These are phyloP conservation scores for Lumbricus terrestris DNA, from an alignment of 2,888 invertebrate species.

Conservation along the genomic window DNA sequence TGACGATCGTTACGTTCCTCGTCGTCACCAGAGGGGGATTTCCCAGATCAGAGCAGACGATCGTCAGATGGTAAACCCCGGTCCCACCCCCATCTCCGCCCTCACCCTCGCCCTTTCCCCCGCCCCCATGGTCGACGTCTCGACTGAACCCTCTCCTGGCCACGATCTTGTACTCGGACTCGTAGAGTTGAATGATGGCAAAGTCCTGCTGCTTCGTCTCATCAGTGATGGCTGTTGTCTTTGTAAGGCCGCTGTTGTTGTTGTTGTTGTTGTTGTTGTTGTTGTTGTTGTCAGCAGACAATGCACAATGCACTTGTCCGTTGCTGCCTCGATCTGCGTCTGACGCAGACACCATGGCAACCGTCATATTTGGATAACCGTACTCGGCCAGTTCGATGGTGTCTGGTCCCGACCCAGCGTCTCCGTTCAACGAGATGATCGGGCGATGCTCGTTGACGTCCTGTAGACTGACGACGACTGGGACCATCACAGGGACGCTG, in stretches of 20 bases:
- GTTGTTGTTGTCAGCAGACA: neutral
- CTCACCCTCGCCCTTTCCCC: no score
- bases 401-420: conserved; percentile 33
- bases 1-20: conserved; percentile 21
- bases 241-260: no score
- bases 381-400: conserved; percentile 72
- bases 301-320: conserved; percentile 68
- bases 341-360: conserved; percentile 78
- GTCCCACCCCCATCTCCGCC: no score
- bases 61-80: neutral
- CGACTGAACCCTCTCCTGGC: neutral
- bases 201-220: neutral
- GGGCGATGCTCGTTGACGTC: conserved; percentile 13
- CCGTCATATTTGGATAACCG: conserved; percentile 69
- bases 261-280: no score
- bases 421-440: conserved; percentile 29
- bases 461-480: neutral
- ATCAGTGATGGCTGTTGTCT: no score
- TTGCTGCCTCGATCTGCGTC: conserved; percentile 82
- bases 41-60: conserved; percentile 22
- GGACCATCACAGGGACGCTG: conserved; percentile 5
- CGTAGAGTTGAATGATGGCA: neutral
- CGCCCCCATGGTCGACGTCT: neutral
- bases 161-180: neutral
- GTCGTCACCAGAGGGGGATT: conserved; percentile 21